phyloP scores from a whole-genome alignment of 2,888 invertebrate genomes.

The Amblyjoppa fuscipennis region DNA sequence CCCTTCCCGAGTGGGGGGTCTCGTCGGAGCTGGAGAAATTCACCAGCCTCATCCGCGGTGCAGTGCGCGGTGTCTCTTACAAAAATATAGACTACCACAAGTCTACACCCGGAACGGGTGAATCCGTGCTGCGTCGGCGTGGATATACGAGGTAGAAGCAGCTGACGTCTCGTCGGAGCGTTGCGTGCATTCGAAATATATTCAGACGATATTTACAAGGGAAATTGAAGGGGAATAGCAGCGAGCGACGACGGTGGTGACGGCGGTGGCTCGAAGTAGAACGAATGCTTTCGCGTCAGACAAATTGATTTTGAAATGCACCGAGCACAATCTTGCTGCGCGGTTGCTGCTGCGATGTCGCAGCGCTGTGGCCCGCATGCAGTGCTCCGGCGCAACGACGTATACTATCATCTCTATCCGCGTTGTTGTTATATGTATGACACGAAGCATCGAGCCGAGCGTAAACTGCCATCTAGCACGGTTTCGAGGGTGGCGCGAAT shows the following conservation, averaged over 20 bases:
- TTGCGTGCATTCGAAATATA: conserved; percentile 76
- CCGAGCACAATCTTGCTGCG: conserved; percentile 61
- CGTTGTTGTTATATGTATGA: conserved; percentile 3
- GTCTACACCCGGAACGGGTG: not conserved
- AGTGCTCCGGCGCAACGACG: not conserved
- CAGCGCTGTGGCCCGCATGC: conserved; percentile 14
- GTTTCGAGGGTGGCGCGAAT: conserved; percentile 36
- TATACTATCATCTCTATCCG: not conserved
- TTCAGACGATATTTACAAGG: conserved; percentile 83
- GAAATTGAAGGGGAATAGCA: conserved; percentile 81
- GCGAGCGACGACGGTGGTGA: conserved; percentile 68
- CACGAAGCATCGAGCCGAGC: conserved; percentile 38
- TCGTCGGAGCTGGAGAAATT: not conserved
- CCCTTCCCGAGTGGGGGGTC: not conserved
- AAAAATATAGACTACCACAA: not conserved
- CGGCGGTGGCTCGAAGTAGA: conserved; percentile 68
- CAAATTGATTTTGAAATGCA: conserved; percentile 84
- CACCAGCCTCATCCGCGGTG: not conserved
- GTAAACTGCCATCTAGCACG: conserved; percentile 49
- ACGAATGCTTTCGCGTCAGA: conserved; percentile 76
- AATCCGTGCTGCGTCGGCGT: not conserved
- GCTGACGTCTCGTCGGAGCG: conserved; percentile 52
- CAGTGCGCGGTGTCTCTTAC: not conserved
- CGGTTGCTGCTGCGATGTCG: conserved; percentile 32
- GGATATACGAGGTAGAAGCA: conserved; percentile 21